Evolutionary conservation across 2,888 invertebrate genomes (phyloP).

Genomic region (Bhutanitis thaidina): DNA sequence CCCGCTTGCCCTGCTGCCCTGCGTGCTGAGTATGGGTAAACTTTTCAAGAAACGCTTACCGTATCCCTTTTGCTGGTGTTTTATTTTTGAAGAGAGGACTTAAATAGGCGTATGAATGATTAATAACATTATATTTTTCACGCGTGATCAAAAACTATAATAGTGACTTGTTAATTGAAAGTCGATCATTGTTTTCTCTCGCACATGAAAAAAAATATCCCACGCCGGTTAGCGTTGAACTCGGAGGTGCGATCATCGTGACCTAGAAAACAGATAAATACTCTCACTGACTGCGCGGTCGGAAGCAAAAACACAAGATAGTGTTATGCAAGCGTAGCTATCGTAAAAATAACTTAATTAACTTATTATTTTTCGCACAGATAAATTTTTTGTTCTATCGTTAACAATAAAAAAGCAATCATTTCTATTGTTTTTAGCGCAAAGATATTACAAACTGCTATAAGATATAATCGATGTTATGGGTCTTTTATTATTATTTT

Average conservation of each 20-base stretch:
- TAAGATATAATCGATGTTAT: background rate
- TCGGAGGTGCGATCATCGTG: slow-evolving; percentile 47
- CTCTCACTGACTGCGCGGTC: slow-evolving; percentile 60
- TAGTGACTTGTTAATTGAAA: slow-evolving; percentile 8
- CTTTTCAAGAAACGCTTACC: too few species aligned
- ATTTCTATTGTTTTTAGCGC: background rate
- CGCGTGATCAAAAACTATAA: slow-evolving; percentile 12
- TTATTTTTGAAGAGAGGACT: too few species aligned
- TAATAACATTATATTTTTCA: background rate
- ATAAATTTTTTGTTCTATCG: background rate
- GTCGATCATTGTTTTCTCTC: slow-evolving; percentile 49
- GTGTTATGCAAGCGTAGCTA: slow-evolving; percentile 32
- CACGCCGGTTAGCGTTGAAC: slow-evolving; percentile 31
- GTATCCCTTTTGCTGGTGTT: too few species aligned
- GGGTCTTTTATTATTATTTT: background rate
- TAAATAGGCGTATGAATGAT: background rate
- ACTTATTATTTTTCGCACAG: background rate
- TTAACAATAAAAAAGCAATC: background rate
- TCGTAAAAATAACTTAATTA: slow-evolving; percentile 1
- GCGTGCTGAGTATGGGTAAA: too few species aligned
- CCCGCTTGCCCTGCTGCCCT: too few species aligned
- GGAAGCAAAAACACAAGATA: slow-evolving; percentile 30
- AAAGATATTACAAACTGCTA: background rate
- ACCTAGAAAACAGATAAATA: slow-evolving; percentile 62
- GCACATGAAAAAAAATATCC: slow-evolving; percentile 35